phyloP scores from a whole-genome alignment of 2,888 invertebrate species.

The Andrena flavipes region DNA sequence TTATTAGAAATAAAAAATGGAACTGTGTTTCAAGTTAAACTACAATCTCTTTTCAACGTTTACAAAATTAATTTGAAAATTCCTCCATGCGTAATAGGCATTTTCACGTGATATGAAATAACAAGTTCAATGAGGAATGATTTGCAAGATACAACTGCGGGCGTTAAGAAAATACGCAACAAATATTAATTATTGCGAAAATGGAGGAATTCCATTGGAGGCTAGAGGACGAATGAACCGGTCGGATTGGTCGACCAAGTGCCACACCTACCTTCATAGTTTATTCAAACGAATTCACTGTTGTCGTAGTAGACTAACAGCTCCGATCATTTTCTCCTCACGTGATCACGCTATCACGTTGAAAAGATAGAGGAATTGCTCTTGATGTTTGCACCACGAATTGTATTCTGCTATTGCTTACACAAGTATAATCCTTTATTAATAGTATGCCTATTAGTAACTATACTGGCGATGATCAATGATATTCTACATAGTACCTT shows the following conservation, averaged over 20 bases:
- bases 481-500: too few species aligned
- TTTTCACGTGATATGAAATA: not conserved
- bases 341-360: conserved; percentile 18
- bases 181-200: conserved; percentile 23
- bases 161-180: conserved; percentile 23
- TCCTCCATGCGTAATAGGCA: not conserved
- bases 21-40: too few species aligned
- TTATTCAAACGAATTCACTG: conserved; percentile 68
- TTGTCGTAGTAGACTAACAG: conserved; percentile 52
- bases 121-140: conserved; percentile 12
- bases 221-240: conserved; percentile 79
- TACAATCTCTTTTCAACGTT: not conserved
- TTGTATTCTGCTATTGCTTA: too few species aligned
- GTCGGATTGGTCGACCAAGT: conserved; percentile 81
- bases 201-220: conserved; percentile 57
- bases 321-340: conserved; percentile 32
- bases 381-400: conserved; percentile 14
- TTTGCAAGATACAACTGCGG: not conserved
- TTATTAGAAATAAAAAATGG: too few species aligned
- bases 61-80: conserved; percentile 3
- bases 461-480: too few species aligned
- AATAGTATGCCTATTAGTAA: too few species aligned
- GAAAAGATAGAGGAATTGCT: not conserved
- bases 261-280: conserved; percentile 83
- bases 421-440: too few species aligned